A percentile compares a stretch with the other conserved stretches of the same genome.
phyloP scores from a whole-genome alignment of 2,113 vertebrate genomes.

The Microtus ochrogaster region DNA sequence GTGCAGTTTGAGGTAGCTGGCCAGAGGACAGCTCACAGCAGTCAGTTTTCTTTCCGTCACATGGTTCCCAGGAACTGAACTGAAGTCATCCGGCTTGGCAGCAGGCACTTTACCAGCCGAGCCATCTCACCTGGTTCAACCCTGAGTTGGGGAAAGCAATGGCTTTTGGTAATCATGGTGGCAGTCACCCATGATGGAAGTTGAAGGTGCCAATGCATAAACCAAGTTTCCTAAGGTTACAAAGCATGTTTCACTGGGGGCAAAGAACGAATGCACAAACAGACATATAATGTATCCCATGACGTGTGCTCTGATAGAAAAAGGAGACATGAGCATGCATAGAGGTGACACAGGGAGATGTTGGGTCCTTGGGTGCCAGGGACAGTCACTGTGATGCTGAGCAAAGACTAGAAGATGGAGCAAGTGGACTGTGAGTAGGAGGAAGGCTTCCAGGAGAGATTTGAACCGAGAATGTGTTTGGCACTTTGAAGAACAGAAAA shows the following conservation, averaged over 20 bases:
- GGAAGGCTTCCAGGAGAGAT: neutral
- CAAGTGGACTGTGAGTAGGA: neutral
- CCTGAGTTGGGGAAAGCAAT: neutral
- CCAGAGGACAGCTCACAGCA: neutral
- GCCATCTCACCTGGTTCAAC: neutral
- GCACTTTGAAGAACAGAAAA: constrained; percentile 14
- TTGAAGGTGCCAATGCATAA: neutral
- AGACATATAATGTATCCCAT: neutral
- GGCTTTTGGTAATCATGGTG: neutral
- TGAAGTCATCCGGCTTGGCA: neutral
- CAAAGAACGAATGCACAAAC: neutral
- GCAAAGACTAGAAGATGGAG: neutral
- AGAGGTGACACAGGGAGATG: neutral
- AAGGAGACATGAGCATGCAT: neutral
- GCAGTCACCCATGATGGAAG: neutral
- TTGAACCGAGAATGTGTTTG: neutral
- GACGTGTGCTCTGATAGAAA: neutral
- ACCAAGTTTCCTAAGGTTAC: neutral
- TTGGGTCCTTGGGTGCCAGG: neutral
- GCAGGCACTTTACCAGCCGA: neutral
- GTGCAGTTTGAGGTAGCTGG: neutral
- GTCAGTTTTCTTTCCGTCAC: neutral
- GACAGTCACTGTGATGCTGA: neutral
- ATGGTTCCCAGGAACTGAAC: neutral
- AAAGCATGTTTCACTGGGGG: neutral